Percentiles rank a stretch among this genome's conserved stretches.
phyloP scores from a whole-genome alignment of 2,797 vertebrate species.

The Neoniphon sammara region DNA sequence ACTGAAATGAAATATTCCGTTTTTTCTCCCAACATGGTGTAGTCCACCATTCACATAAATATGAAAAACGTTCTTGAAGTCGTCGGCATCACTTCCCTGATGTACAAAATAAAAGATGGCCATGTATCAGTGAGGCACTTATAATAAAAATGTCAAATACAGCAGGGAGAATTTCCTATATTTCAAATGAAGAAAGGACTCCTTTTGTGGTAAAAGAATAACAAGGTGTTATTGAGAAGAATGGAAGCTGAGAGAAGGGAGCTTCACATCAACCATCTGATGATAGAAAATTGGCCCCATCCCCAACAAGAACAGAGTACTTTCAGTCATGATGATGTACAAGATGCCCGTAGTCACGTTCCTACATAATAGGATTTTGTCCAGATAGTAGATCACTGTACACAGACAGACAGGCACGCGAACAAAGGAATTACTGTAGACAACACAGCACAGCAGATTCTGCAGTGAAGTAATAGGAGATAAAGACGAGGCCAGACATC shows the following conservation, averaged over 20 bases:
- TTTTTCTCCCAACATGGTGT: neutral
- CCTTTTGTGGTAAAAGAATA: neutral
- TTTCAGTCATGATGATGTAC: slow-evolving; percentile 25
- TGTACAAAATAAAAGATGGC: slow-evolving; percentile 12
- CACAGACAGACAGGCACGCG: slow-evolving; percentile 5
- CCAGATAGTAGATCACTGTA: slow-evolving; percentile 9
- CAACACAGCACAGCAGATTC: neutral
- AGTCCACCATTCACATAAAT: neutral
- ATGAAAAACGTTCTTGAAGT: neutral
- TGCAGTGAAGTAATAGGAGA: slow-evolving; percentile 25
- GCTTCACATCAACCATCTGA: slow-evolving; percentile 11
- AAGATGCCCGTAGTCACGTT: slow-evolving; percentile 11
- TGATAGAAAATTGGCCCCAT: slow-evolving; percentile 26
- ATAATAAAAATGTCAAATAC: too few species aligned
- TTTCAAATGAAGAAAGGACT: neutral
- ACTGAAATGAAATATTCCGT: neutral
- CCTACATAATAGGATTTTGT: neutral
- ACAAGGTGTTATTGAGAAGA: neutral
- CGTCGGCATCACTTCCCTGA: neutral
- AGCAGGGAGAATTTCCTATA: neutral
- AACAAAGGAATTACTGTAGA: slow-evolving; percentile 9
- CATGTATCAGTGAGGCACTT: neutral
- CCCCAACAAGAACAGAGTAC: neutral
- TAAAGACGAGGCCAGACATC: slow-evolving; percentile 26
- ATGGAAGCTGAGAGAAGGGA: slow-evolving; percentile 7